Evolutionary conservation across 2,797 vertebrate genomes (phyloP).

Genomic region (Choloepus didactylus): DNA sequence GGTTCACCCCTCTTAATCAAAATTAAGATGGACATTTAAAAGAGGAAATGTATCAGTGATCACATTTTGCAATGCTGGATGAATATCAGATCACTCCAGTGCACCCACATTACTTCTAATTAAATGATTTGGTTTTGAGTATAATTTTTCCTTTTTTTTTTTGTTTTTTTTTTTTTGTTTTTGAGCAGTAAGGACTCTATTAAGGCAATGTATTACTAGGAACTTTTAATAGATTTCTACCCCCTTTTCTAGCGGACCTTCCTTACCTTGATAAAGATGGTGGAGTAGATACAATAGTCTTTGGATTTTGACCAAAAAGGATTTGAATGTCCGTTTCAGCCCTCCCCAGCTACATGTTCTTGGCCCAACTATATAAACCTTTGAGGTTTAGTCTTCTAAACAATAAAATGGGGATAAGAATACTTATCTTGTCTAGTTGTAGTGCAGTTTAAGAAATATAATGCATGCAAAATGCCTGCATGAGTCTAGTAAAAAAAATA

Average conservation of each 20-base stretch:
- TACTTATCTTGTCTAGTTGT: background rate
- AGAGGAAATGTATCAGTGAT: background rate
- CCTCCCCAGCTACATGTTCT: background rate
- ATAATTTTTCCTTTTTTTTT: background rate
- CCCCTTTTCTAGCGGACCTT: background rate
- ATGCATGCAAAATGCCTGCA: background rate
- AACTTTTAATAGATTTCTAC: background rate
- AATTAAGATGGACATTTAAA: background rate
- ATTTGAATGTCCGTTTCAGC: background rate
- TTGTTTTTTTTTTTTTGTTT: background rate
- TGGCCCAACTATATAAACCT: too few relatives aligned
- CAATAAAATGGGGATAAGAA: too few relatives aligned
- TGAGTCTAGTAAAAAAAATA: background rate
- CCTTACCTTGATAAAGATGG: background rate
- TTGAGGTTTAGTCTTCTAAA: background rate
- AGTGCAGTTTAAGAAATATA: fast-evolving
- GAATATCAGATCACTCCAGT: background rate
- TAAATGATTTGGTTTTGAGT: background rate
- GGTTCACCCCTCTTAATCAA: background rate
- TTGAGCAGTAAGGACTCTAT: background rate
- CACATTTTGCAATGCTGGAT: too few relatives aligned
- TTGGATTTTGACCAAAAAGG: background rate
- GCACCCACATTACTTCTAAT: fast-evolving
- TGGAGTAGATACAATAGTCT: background rate
- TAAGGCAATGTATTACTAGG: fast-evolving